A percentile compares a stretch with the other conserved stretches of the same genome.
Conservation (phyloP, 2,888 invertebrate species). For the Machimus atricapillus region DNA sequence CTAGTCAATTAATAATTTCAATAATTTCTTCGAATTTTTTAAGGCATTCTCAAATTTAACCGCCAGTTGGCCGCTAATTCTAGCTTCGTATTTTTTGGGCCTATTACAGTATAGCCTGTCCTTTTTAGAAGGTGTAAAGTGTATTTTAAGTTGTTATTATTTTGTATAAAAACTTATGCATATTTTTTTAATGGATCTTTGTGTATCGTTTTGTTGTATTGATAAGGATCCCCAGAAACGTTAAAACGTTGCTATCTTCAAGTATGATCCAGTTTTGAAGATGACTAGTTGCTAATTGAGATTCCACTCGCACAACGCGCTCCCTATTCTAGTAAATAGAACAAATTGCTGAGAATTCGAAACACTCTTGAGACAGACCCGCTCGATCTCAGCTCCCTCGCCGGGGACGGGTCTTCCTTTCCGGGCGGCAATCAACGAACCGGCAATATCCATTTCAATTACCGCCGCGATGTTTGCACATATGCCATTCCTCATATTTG, state of each 20-base stretch:
- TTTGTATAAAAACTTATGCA: too few relatives aligned
- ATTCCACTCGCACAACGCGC: background rate
- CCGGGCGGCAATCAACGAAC: background rate
- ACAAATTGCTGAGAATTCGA: background rate
- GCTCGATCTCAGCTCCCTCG: background rate
- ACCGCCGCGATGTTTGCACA: constrained; percentile 61
- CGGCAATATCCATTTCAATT: constrained; percentile 56
- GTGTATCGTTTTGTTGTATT: background rate
- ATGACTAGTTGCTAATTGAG: background rate
- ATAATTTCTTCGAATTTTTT: too few relatives aligned
- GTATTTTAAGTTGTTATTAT: too few relatives aligned
- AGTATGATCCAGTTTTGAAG: background rate
- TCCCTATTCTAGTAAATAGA: background rate
- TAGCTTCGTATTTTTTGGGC: too few relatives aligned
- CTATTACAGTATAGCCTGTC: too few relatives aligned
- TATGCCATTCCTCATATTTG: constrained; percentile 63
- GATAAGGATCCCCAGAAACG: background rate
- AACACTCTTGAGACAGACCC: background rate
- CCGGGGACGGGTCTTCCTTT: background rate
- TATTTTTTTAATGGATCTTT: too few relatives aligned
- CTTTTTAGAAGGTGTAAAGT: too few relatives aligned
- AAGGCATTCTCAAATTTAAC: too few relatives aligned
- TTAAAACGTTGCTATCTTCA: background rate
- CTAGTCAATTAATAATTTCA: too few relatives aligned
- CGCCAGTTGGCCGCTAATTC: too few relatives aligned